Evolutionary conservation across 2,797 vertebrate species (phyloP), one percentile per base, ranked within the genome.

Genomic region (Saxicola maurus): DNA sequence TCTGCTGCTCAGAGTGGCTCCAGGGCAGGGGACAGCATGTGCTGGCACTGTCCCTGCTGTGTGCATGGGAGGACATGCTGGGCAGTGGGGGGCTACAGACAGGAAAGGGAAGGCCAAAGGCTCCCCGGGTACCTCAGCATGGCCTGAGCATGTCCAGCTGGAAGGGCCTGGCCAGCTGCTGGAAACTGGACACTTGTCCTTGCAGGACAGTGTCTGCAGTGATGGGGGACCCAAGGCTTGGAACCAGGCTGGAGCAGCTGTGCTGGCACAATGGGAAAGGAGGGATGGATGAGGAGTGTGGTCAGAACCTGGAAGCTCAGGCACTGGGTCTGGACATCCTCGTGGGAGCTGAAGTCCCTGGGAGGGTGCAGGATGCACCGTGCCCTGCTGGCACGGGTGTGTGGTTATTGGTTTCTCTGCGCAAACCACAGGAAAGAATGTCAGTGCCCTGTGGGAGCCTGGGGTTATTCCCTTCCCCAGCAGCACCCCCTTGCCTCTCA

Each of bases 1-100:
- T 90, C 55, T 85, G 86, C 66, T 75, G 62, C 89, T 85, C 72
- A 52, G 65, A 64, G 72, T 19, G 38, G 37, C 76, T 66, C 38
- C 1, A 2, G 72, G 75, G 64, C 84, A 64, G 64, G 52, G 40
- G 66, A 72, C 62, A 43, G 68, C 57, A 11, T 1, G 38, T 13
- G 8, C 30, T 13, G 9, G 24, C 42, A 15, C 56, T 18, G 49
- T 23, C 56, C 37, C n/a, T 52, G 72, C 37, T 1, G 7, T 23
- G 57, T 0, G 2, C 20, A 17, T 0, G 1, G 11, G 30, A 17
- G 48, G 25, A 48, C 37, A 28, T 77, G 73, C 69, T 62, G 65
- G 35, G 43, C 38, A 10, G 15, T 0, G 0, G 2, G 19, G 25
- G 28, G 10, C 38, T n/a, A 2, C 25, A 10, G 55, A 30, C 0